Evolutionary conservation across 2,113 vertebrate species (phyloP), one percentile per base, ranked within the genome.

Genomic region (Geothlypis trichas): DNA sequence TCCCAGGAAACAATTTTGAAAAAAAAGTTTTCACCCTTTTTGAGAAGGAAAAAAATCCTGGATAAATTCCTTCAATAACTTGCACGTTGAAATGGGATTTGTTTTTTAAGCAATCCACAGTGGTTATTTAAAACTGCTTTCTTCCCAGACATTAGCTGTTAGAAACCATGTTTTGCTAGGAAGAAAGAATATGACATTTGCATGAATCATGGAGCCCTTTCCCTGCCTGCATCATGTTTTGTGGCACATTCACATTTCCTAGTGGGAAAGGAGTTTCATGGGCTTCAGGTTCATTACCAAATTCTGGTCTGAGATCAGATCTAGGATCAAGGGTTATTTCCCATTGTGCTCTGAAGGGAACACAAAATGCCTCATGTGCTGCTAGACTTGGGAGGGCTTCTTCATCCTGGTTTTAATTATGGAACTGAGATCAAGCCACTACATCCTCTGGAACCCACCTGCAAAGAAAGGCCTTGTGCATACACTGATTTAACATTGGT

Each of bases 371-470:
- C 37, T 90, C 75, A 6, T 30, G 7, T 55, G 67, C 23, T 76
- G 59, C 71, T 95, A 54, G 80, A 23, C 91, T 90, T 61, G 94
- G 79, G 89, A 96, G 79, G 65, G 49, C 59, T 96, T 84, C 92
- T 95, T 92, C 74, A 58, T 90, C 81, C 71, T 37, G 47, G 65
- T 90, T 97, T 98, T 93, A 96, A 92, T 96, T 97, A 96, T 87
- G 92, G 94, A 97, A 91, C 84, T 96, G 94, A 95, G 76, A 74
- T 59, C 76, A 49, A 72, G 68, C 41, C 67, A 31, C 37, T 37
- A 16, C 35, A n/a, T 41, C 89, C 37, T 81, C 39, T 10, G 61
- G 67, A 68, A 13, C 0, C 27, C 49, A 90, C 80, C 90, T 87
- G 78, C 67, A 55, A 78, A 84, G 73, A 91, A 65, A 47, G 41